A percentile compares a stretch with the other conserved stretches of the same genome.
These are phyloP conservation scores for Hyphantria cunea DNA, from an alignment of 1,140 invertebrate genomes.

Conservation along the genomic window DNA sequence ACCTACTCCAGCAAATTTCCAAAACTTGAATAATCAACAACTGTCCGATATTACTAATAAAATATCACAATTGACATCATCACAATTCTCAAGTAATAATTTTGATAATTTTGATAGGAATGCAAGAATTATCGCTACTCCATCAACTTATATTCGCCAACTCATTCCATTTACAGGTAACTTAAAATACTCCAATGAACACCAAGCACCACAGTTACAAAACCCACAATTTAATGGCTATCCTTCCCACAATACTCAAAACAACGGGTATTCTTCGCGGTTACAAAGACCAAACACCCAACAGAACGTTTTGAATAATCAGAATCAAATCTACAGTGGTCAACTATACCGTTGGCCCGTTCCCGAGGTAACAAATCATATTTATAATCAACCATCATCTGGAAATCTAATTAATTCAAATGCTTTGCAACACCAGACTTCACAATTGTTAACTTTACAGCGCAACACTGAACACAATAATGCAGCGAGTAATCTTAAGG, in stretches of 20 bases:
- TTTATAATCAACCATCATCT: constrained; percentile 55
- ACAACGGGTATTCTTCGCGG: constrained; percentile 29
- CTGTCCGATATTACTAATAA: constrained; percentile 55
- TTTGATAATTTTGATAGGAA: constrained; percentile 19
- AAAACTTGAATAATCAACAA: constrained; percentile 50
- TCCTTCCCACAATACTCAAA: constrained; percentile 26
- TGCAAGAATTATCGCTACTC: constrained; percentile 16
- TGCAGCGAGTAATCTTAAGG: constrained; percentile 26
- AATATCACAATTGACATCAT: constrained; percentile 63
- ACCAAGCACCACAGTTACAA: constrained; percentile 21
- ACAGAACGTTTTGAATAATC: constrained; percentile 32
- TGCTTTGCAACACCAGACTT: constrained; percentile 28
- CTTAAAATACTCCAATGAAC: constrained; percentile 8
- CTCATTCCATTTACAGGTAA: constrained; percentile 15
- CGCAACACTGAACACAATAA: constrained; percentile 30
- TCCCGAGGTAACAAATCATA: constrained; percentile 63
- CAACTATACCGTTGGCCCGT: constrained; percentile 70
- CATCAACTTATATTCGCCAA: constrained; percentile 7
- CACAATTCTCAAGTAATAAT: constrained; percentile 56
- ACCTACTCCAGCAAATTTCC: constrained; percentile 40
- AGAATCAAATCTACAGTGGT: constrained; percentile 61
- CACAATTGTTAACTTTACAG: constrained; percentile 19
- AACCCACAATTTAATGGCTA: constrained; percentile 23
- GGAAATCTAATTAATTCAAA: constrained; percentile 31
- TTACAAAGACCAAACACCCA: constrained; percentile 27